Evolutionary conservation across 2,797 vertebrate species (phyloP).

Genomic region (Spinus olivaceus): DNA sequence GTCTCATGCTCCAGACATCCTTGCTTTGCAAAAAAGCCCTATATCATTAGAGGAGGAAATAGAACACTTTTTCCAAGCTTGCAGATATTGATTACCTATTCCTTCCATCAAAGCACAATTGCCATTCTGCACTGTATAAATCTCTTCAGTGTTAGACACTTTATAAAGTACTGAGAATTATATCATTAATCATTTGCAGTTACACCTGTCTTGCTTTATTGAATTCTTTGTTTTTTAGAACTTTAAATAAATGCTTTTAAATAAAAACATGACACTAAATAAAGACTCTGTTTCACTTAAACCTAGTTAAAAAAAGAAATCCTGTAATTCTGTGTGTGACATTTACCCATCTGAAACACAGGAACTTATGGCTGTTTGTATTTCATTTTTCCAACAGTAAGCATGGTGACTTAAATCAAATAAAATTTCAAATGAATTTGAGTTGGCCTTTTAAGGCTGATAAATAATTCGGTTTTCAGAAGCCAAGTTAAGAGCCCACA

Average conservation of each 20-base stretch:
- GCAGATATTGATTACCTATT: constrained; percentile 85
- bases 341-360: constrained; percentile 8
- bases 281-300: constrained; percentile 58
- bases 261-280: constrained; percentile 66
- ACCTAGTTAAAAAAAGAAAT: neutral
- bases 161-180: constrained; percentile 71
- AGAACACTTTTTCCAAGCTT: constrained; percentile 79
- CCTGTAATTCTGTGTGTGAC: neutral
- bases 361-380: neutral
- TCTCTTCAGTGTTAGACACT: constrained; percentile 65
- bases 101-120: constrained; percentile 63
- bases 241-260: constrained; percentile 73
- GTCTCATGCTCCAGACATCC: constrained; percentile 80
- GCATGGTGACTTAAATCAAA: neutral
- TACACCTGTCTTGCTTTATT: constrained; percentile 61
- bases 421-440: neutral
- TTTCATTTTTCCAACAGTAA: constrained; percentile 18
- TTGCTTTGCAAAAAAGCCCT: constrained; percentile 77
- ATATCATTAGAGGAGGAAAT: constrained; percentile 85
- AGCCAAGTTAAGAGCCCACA: neutral
- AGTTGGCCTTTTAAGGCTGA: neutral
- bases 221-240: constrained; percentile 71
- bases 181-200: constrained; percentile 73
- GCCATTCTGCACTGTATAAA: constrained; percentile 71
- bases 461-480: neutral